These are phyloP conservation scores for Prolemur simus DNA, from an alignment of 2,113 vertebrate species.

Conservation along the genomic window DNA sequence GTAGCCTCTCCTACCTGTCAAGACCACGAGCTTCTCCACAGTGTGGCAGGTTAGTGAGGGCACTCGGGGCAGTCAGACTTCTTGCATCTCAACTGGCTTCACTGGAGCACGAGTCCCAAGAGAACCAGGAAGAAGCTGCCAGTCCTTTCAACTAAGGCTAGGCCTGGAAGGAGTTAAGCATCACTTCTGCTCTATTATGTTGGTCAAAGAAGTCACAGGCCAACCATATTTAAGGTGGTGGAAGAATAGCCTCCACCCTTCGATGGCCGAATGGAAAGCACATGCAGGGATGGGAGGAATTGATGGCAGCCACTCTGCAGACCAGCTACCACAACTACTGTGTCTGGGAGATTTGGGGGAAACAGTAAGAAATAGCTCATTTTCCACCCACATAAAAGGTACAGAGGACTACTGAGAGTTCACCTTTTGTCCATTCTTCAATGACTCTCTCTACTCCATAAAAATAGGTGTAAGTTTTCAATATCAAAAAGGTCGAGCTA, in stretches of 20 bases:
- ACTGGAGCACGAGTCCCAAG: not conserved
- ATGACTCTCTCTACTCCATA: not conserved
- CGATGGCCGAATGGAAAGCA: not conserved
- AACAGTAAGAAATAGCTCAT: not conserved
- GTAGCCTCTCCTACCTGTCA: not conserved
- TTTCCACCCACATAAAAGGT: not conserved
- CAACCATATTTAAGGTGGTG: not conserved
- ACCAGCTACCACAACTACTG: not conserved
- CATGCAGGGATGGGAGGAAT: not conserved
- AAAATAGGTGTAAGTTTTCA: not conserved
- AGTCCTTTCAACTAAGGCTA: not conserved
- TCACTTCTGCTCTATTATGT: not conserved
- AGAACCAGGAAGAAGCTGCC: not conserved
- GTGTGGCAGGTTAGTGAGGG: not conserved
- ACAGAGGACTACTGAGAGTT: not conserved
- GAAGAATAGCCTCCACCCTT: not conserved
- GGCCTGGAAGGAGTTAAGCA: too few species aligned
- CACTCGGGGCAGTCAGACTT: not conserved
- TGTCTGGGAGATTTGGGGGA: not conserved
- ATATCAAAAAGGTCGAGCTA: not conserved
- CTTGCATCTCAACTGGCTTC: not conserved
- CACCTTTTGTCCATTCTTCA: not conserved
- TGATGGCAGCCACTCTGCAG: not conserved
- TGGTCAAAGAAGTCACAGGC: not conserved
- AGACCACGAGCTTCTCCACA: not conserved